Evolutionary conservation across 2,797 vertebrate genomes (phyloP).

Genomic region (Argyrosomus regius): DNA sequence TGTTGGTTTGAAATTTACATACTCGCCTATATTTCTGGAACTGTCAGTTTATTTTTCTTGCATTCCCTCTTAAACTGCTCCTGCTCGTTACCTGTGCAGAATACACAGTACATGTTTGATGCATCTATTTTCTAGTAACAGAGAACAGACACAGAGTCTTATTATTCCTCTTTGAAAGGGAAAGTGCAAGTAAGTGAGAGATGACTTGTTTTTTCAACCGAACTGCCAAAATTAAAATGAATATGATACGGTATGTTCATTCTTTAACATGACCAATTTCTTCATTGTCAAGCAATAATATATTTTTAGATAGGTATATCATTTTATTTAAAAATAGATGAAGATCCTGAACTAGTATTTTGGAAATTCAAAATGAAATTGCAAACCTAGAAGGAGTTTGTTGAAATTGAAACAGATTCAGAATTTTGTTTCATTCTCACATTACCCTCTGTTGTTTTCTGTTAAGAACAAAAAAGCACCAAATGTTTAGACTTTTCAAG

Average conservation of each 20-base stretch:
- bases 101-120: neutral
- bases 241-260: neutral
- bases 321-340: neutral
- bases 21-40: neutral
- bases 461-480: no score
- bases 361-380: neutral
- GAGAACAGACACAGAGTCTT: neutral
- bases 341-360: neutral
- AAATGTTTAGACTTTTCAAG: no score
- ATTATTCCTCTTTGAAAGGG: neutral
- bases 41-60: neutral
- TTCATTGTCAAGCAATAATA: neutral
- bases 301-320: neutral
- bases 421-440: neutral
- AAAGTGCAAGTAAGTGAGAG: neutral
- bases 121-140: conserved; percentile 4
- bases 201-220: neutral
- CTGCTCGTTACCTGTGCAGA: neutral
- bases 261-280: neutral
- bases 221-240: neutral
- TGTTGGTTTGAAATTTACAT: neutral
- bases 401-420: neutral
- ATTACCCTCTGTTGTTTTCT: neutral
- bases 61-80: neutral
- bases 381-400: neutral